Evolutionary conservation across 2,113 vertebrate species (phyloP).

Genomic region (Ahaetulla prasina): DNA sequence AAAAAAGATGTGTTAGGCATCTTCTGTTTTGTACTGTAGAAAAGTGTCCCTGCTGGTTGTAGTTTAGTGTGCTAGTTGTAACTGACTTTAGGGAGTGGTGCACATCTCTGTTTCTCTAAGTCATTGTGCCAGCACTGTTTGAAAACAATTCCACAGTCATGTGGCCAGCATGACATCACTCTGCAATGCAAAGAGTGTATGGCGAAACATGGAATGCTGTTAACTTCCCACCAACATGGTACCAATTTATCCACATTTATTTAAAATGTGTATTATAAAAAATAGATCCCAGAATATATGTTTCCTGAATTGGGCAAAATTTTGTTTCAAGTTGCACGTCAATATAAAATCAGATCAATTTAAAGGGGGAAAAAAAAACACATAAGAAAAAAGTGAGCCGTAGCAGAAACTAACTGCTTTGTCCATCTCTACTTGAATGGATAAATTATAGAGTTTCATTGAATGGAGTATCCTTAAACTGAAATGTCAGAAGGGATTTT

Average conservation of each 20-base stretch:
- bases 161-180: background rate
- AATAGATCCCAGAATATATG: background rate
- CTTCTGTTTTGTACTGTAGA: background rate
- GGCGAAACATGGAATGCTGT: background rate
- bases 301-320: background rate
- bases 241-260: background rate
- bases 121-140: background rate
- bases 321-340: background rate
- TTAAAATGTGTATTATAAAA: background rate
- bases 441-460: background rate
- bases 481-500: constrained; percentile 48
- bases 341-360: background rate
- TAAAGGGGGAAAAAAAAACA: background rate
- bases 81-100: background rate
- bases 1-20: background rate
- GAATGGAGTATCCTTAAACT: constrained; percentile 35
- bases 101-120: background rate
- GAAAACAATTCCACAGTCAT: background rate
- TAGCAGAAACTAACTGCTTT: background rate
- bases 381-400: background rate
- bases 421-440: background rate
- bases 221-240: background rate
- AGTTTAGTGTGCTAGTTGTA: background rate
- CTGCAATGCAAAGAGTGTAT: background rate
- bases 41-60: background rate